Evolutionary conservation across 1,140 invertebrate genomes (phyloP).

Genomic region (Cotesia chilonis): DNA sequence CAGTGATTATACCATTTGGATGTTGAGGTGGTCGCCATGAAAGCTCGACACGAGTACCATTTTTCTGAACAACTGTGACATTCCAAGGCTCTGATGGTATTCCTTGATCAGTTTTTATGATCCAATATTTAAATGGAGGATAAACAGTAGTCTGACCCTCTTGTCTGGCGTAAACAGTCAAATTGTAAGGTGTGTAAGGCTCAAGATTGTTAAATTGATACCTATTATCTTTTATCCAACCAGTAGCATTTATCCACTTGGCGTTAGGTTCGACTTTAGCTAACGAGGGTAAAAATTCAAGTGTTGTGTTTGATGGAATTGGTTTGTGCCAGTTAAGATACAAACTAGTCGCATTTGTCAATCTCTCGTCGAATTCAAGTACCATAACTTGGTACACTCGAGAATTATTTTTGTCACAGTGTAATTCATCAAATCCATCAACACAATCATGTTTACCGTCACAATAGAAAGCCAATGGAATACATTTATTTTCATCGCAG

Average conservation of each 20-base stretch:
- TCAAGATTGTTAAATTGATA: conserved; percentile 72
- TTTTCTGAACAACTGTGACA: conserved; percentile 71
- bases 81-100: conserved; percentile 73
- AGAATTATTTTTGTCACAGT: conserved; percentile 67
- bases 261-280: conserved; percentile 45
- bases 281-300: conserved; percentile 73
- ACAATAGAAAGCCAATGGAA: conserved; percentile 70
- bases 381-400: conserved; percentile 67
- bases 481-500: conserved; percentile 71
- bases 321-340: conserved; percentile 69
- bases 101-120: conserved; percentile 72
- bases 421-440: conserved; percentile 77
- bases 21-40: conserved; percentile 73
- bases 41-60: conserved; percentile 71
- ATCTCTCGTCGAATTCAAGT: conserved; percentile 66
- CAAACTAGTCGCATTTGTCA: conserved; percentile 65
- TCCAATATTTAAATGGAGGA: conserved; percentile 70
- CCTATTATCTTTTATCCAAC: conserved; percentile 66
- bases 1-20: conserved; percentile 72
- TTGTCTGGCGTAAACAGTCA: conserved; percentile 77
- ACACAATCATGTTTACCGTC: conserved; percentile 75
- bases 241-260: conserved; percentile 68
- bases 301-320: conserved; percentile 54
- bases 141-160: conserved; percentile 64
- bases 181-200: conserved; percentile 78